Percentiles rank a stretch among this genome's conserved stretches.
phyloP scores from a whole-genome alignment of 2,113 vertebrate genomes.

The Cheilinus undulatus region DNA sequence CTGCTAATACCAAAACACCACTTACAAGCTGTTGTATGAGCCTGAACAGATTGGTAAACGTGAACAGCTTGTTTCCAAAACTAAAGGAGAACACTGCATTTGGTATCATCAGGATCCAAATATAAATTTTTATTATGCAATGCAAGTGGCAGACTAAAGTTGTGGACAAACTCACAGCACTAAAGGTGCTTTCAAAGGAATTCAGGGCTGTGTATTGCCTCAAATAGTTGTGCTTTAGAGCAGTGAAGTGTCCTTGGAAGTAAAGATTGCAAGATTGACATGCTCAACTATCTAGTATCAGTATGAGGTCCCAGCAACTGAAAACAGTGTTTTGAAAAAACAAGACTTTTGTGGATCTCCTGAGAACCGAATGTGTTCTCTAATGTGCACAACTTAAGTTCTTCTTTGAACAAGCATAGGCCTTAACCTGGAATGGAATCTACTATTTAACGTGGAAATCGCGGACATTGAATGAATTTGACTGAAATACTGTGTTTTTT shows the following conservation, averaged over 20 bases:
- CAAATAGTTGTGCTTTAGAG: neutral
- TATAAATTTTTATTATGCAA: neutral
- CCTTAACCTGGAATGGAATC: too few relatives aligned
- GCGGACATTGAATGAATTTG: too few relatives aligned
- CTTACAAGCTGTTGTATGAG: neutral
- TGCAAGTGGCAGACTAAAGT: neutral
- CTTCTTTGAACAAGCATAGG: too few relatives aligned
- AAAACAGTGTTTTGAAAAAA: constrained; percentile 2
- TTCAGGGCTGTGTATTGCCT: neutral
- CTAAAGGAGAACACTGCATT: neutral
- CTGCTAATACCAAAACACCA: neutral
- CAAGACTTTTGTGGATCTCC: neutral
- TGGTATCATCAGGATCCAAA: neutral
- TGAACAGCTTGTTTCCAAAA: neutral
- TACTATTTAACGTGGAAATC: too few relatives aligned
- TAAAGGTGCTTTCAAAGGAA: neutral
- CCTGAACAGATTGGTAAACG: neutral
- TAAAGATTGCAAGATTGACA: neutral
- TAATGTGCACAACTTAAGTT: too few relatives aligned
- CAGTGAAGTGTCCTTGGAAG: constrained; percentile 7
- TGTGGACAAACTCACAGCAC: neutral
- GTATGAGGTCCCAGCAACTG: neutral
- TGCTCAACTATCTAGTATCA: neutral
- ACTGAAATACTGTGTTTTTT: too few relatives aligned
- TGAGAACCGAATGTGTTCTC: neutral